These are phyloP conservation scores for Apeltes quadracus DNA, from an alignment of 2,113 vertebrate species.

Conservation along the genomic window DNA sequence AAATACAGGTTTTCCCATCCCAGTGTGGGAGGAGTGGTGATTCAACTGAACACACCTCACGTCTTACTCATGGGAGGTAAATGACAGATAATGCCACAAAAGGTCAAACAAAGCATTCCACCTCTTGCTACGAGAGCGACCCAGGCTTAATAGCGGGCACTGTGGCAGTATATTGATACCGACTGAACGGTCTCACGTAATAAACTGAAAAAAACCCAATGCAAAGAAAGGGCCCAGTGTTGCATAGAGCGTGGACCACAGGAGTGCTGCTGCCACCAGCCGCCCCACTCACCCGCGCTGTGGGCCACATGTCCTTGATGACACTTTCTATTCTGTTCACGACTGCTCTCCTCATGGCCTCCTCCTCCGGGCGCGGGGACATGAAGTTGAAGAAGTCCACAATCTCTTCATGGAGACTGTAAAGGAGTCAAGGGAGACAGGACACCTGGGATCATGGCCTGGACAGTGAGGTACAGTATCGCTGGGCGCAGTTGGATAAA, in stretches of 20 bases:
- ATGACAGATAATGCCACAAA: neutral
- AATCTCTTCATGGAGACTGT: conserved; percentile 96
- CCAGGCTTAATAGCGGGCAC: neutral
- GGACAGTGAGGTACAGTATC: too few relatives aligned
- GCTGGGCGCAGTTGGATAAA: neutral
- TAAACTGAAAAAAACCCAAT: neutral
- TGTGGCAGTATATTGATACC: neutral
- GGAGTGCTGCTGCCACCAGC: too few relatives aligned
- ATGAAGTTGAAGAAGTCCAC: conserved; percentile 98
- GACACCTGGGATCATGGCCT: neutral
- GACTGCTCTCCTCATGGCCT: conserved; percentile 94
- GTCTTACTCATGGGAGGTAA: neutral
- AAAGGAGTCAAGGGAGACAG: neutral
- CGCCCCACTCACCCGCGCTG: conserved; percentile 86
- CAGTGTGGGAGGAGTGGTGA: too few relatives aligned
- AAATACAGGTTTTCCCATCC: too few relatives aligned
- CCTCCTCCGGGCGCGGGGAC: conserved; percentile 95
- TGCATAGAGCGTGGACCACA: neutral
- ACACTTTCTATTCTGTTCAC: conserved; percentile 92
- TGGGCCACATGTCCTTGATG: conserved; percentile 96
- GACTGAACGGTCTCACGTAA: neutral
- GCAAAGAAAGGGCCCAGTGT: neutral
- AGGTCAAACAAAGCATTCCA: neutral
- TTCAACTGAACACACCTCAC: too few relatives aligned
- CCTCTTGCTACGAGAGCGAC: neutral